Percentiles rank a stretch among this genome's conserved stretches.
Conservation (phyloP, 2,797 vertebrate genomes). For the Fringilla coelebs region DNA sequence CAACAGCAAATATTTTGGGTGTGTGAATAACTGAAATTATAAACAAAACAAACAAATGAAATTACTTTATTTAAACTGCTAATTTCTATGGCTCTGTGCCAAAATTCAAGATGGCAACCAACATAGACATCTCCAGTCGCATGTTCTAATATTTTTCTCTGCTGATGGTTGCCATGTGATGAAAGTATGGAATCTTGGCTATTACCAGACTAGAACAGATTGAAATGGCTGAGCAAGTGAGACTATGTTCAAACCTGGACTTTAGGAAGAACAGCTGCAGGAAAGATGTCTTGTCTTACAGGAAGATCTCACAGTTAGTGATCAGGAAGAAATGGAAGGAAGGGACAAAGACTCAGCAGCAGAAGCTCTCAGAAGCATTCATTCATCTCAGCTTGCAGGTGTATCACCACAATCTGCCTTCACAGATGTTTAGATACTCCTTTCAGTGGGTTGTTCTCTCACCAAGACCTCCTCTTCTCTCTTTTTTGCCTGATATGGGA, state of each 20-base stretch:
- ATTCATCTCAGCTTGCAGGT: not conserved
- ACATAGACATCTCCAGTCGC: not conserved
- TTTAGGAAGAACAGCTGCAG: conserved; percentile 52
- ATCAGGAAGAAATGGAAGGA: conserved; percentile 6
- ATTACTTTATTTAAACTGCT: conserved; percentile 69
- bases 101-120: conserved; percentile 43
- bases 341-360: conserved; percentile 6
- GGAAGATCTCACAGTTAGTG: not conserved
- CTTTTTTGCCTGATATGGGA: conserved; percentile 14
- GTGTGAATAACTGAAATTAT: conserved; percentile 45
- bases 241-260: not conserved
- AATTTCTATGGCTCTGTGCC: conserved; percentile 33
- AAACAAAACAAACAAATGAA: conserved; percentile 66
- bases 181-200: not conserved
- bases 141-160: not conserved
- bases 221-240: conserved; percentile 9
- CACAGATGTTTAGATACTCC: not conserved
- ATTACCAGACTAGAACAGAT: not conserved
- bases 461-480: conserved; percentile 34
- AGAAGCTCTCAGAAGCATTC: not conserved
- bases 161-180: not conserved
- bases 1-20: not conserved
- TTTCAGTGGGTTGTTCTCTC: not conserved
- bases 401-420: not conserved
- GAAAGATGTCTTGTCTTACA: conserved; percentile 30